Conservation (phyloP, 2,888 invertebrate genomes). For the Andrena trimmerana region DNA sequence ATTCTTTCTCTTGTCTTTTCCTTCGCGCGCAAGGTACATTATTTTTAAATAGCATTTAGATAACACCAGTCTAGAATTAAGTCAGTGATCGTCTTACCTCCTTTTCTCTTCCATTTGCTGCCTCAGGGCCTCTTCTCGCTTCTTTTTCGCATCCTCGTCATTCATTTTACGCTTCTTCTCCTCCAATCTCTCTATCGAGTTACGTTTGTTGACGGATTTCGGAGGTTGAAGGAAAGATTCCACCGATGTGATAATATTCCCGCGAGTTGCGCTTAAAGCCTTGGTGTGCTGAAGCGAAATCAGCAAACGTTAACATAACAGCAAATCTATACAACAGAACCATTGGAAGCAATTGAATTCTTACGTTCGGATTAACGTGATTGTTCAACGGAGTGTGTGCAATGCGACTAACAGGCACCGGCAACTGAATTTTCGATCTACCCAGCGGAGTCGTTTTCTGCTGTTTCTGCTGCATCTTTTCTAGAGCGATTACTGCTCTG, state of each 20-base stretch:
- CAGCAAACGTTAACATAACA: conserved; percentile 1
- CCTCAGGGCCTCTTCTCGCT: conserved; percentile 88
- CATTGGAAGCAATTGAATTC: conserved; percentile 2
- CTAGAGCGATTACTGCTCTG: conserved; percentile 56
- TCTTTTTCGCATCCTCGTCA: conserved; percentile 86
- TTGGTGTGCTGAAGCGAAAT: conserved; percentile 73
- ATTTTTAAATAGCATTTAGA: neutral
- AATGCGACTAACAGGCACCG: conserved; percentile 77
- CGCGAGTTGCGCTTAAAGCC: conserved; percentile 82
- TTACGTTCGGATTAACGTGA: conserved; percentile 67
- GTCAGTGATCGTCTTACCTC: conserved; percentile 80
- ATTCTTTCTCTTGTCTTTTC: conserved; percentile 87
- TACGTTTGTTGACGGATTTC: conserved; percentile 78
- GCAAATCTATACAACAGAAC: neutral
- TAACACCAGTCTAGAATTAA: neutral
- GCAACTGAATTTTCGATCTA: conserved; percentile 76
- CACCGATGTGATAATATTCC: conserved; percentile 78
- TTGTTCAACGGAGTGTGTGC: conserved; percentile 75
- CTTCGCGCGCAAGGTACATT: conserved; percentile 63
- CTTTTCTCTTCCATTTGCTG: conserved; percentile 87
- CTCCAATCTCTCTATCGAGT: conserved; percentile 76
- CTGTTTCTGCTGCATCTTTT: conserved; percentile 71
- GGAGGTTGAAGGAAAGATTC: conserved; percentile 77
- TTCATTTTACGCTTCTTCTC: conserved; percentile 82
- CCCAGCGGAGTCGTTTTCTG: conserved; percentile 78